Evolutionary conservation across 2,797 vertebrate species (phyloP), one percentile per base, ranked within the genome.

Genomic region (Eleutherodactylus coqui): DNA sequence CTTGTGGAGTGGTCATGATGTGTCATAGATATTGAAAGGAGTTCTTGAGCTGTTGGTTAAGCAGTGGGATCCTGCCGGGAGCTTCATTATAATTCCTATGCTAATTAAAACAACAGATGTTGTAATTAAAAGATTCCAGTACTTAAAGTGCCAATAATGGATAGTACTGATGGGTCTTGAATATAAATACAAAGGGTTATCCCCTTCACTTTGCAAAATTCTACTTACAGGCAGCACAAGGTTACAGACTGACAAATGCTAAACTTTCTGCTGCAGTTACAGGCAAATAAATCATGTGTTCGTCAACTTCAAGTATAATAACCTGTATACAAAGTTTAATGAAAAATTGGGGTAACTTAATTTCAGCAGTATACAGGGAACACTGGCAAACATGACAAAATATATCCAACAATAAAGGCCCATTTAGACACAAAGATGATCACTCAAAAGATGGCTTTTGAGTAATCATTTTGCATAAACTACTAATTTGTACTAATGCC

Each of bases 101-200:
- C 89, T 90, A 92, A 92, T 92, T 93, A 91, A 92, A 93, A 88
- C 88, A 91, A 89, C 92, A 93, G 91, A 90, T 91, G 90, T 91
- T 93, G 85, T 89, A 90, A 92, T 92, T 90, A 92, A 91, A 92
- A 90, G 85, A 62, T 83, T 93, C 84, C 86, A 90, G 86, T 85
- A 77, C 55, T 92, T 92, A 90, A 90, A 90, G 92, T 90, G 89
- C 89, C 89, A 88, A 85, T 89, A 91, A 89, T 89, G 83, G 88
- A 89, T 87, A 89, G 80, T 90, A 58, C 88, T 87, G 89, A 90
- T 89, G 83, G 77, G 87, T 67, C 21, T 49, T 60, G 85, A 90
- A 85, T 32, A 24, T 32, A 78, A 85, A 85, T 85, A n/a, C 32
- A 73, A 62, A 78, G 70, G 73, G 19, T 8, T 24, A 29, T 67